A percentile compares a stretch with the other conserved stretches of the same genome.
These are phyloP conservation scores for Phengaris arion DNA, from an alignment of 2,888 invertebrate genomes.

Conservation along the genomic window DNA sequence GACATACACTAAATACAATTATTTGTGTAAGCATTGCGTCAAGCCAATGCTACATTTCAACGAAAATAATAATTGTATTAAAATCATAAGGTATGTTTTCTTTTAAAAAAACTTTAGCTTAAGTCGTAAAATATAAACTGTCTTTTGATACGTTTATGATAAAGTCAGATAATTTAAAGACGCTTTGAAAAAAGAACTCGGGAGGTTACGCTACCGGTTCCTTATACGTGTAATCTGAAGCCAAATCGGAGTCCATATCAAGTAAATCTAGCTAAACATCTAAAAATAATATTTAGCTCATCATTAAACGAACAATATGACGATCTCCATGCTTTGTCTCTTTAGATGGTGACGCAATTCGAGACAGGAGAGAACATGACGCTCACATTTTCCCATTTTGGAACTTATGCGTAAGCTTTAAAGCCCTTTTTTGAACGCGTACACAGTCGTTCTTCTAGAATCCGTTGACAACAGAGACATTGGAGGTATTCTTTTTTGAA, in stretches of 20 bases:
- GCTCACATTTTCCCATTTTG: constrained; percentile 43
- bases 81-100: not conserved
- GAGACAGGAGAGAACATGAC: constrained; percentile 70
- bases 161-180: constrained; percentile 10
- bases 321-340: constrained; percentile 75
- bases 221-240: constrained; percentile 60
- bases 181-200: constrained; percentile 17
- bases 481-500: constrained; percentile 75
- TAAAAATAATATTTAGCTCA: constrained; percentile 67
- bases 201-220: constrained; percentile 57
- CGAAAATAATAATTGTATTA: not conserved
- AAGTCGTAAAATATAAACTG: not conserved
- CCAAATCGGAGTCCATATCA: constrained; percentile 59
- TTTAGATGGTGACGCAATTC: constrained; percentile 77
- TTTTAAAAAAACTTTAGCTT: not conserved
- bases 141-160: not conserved
- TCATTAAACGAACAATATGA: constrained; percentile 68
- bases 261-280: constrained; percentile 53
- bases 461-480: constrained; percentile 79
- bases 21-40: too few relatives aligned
- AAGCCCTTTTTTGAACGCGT: constrained; percentile 42
- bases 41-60: not conserved
- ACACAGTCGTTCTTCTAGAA: constrained; percentile 65
- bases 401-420: constrained; percentile 43
- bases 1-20: too few relatives aligned